phyloP scores from a whole-genome alignment of 2,797 vertebrate species.

The Columba guinea region DNA sequence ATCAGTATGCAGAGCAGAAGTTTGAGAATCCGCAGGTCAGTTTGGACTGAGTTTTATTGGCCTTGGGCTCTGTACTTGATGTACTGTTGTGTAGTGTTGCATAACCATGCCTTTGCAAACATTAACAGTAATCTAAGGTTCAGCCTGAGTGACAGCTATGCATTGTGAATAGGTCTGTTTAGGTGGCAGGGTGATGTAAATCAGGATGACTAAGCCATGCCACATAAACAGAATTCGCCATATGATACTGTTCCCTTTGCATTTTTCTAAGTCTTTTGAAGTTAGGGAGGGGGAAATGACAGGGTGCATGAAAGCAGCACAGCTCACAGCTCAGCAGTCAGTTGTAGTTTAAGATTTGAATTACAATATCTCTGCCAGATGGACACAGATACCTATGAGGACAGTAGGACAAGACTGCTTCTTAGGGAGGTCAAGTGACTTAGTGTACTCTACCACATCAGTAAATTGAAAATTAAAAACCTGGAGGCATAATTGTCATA shows the following conservation, averaged over 20 bases:
- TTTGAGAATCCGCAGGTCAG: conserved; percentile 4
- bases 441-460: conserved; percentile 31
- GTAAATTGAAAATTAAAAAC: conserved; percentile 59
- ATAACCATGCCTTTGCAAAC: neutral
- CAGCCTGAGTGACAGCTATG: neutral
- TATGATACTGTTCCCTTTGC: conserved; percentile 51
- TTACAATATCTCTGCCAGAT: conserved; percentile 58
- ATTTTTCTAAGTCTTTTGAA: conserved; percentile 57
- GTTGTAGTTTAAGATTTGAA: conserved; percentile 44
- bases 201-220: conserved; percentile 55
- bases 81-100: neutral
- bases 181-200: conserved; percentile 60
- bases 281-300: conserved; percentile 38
- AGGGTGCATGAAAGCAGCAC: neutral
- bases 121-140: conserved; percentile 20
- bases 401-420: conserved; percentile 28
- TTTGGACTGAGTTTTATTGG: neutral
- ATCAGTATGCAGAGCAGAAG: conserved; percentile 35
- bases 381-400: conserved; percentile 54
- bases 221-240: conserved; percentile 38
- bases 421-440: conserved; percentile 42
- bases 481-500: neutral
- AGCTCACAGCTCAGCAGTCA: conserved; percentile 51
- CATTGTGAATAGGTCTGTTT: conserved; percentile 16
- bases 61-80: conserved; percentile 12